These are phyloP conservation scores for Irena cyanogastra DNA, from an alignment of 2,113 vertebrate species.

Conservation along the genomic window DNA sequence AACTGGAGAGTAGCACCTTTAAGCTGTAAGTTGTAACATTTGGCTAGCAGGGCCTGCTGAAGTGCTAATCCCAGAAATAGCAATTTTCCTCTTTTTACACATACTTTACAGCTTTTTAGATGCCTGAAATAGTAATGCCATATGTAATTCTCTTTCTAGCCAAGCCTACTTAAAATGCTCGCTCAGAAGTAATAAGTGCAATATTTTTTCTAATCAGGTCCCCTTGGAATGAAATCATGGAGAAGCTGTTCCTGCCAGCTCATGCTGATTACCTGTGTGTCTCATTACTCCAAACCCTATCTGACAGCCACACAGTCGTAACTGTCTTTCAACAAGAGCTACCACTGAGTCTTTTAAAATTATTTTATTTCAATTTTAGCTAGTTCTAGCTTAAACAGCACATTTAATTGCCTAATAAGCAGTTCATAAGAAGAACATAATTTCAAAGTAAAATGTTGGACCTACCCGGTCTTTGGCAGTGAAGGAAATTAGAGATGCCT, in stretches of 20 bases:
- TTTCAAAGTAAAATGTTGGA: conserved; percentile 64
- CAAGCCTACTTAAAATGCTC: conserved; percentile 31
- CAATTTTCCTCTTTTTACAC: background rate
- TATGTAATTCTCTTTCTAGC: conserved; percentile 29
- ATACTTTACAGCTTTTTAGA: background rate
- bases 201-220: conserved; percentile 51
- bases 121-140: conserved; percentile 15
- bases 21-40: background rate
- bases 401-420: conserved; percentile 62
- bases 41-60: background rate
- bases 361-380: conserved; percentile 52
- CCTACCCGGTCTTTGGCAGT: conserved; percentile 37
- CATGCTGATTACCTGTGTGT: conserved; percentile 21
- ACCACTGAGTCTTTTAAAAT: conserved; percentile 50
- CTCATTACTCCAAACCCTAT: conserved; percentile 44
- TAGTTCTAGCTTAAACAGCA: conserved; percentile 53
- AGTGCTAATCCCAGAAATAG: background rate
- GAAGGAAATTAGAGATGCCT: conserved; percentile 46
- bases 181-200: background rate
- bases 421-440: conserved; percentile 57
- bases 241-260: conserved; percentile 30
- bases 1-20: background rate
- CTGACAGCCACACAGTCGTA: conserved; percentile 16
- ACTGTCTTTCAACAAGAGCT: conserved; percentile 45
- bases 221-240: conserved; percentile 24